Conservation (phyloP, 1,140 invertebrate species). For the Muscidifurax raptorellus region DNA sequence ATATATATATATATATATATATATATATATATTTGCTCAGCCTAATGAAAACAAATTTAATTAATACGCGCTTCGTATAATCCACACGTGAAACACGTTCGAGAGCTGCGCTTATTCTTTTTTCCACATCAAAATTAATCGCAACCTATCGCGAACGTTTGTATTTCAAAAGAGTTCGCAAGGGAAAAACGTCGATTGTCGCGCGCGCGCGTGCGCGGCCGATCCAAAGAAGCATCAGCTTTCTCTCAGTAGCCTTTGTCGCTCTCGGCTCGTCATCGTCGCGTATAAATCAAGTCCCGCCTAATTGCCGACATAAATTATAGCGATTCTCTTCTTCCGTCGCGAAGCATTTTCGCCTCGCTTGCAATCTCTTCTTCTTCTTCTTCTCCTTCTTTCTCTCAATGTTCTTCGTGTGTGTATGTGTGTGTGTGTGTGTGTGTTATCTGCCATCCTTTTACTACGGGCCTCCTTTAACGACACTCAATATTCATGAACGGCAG, state of each 20-base stretch:
- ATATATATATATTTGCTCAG: too few species aligned
- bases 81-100: neutral
- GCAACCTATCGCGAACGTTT: too few species aligned
- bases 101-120: too few species aligned
- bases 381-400: neutral
- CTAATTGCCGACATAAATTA: constrained; percentile 54
- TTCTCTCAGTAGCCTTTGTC: constrained; percentile 15
- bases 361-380: constrained; percentile 25
- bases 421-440: neutral
- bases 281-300: constrained; percentile 51
- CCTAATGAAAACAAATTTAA: too few species aligned
- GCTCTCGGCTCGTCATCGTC: constrained; percentile 42
- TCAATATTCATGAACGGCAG: constrained; percentile 48
- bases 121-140: too few species aligned
- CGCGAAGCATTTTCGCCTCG: constrained; percentile 36
- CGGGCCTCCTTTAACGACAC: constrained; percentile 30
- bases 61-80: neutral
- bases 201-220: too few species aligned
- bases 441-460: constrained; percentile 37
- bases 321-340: constrained; percentile 45
- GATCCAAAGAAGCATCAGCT: neutral
- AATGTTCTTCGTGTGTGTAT: neutral
- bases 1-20: too few species aligned
- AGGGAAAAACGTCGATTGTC: neutral
- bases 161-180: too few species aligned